Evolutionary conservation across 2,113 vertebrate genomes (phyloP), one percentile per base, ranked within the genome.

Genomic region (Hydrochoerus hydrochaeris): DNA sequence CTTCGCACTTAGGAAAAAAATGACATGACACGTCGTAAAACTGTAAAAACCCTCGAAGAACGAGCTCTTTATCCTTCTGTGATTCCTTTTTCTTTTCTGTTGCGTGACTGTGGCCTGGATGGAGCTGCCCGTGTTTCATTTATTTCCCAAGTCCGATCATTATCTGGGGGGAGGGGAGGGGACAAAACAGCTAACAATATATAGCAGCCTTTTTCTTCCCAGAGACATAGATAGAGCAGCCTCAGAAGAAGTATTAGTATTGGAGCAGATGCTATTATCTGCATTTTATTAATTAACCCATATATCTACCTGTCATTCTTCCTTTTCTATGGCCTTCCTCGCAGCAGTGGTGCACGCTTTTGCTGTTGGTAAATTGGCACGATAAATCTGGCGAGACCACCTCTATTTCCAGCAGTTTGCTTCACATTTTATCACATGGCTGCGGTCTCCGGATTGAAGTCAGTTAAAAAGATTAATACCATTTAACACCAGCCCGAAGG

Each of bases 271-370:
- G 95, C 38, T 97, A 83, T 98, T 98, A 97, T 92, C 73, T 88
- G 94, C 65, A 57, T 96, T 97, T 97, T 96, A 94, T 97, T 97
- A 98, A 98, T 98, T 98, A 98, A 98, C 92, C 96, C 95, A 95
- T 95, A 98, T 49, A 95, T 97, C 87, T 97, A 83, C 85, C 71
- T 95, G 97, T 95, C 97, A 96, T 92, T 98, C 91, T 86, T 85
- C 73, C 9, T 88, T 96, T 86, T 95, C 91, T 49, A 80, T 22
- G 35, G 83, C 52, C n/a, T 95, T 86, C 49, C 67, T 93, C 71
- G 63, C 80, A 98, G 95, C 60, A 87, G 84, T 67, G 78, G 44
- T 32, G 38, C 44, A 19, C 49, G 86, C 57, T 95, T 41, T 41
- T 0, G 7, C 62, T 86, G 85, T 80, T 95, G 67, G 91, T 95